These are phyloP conservation scores for Oopsacas minuta DNA, from an alignment of 37 sponge, comb jelly and placozoan genomes.

Conservation along the genomic window DNA sequence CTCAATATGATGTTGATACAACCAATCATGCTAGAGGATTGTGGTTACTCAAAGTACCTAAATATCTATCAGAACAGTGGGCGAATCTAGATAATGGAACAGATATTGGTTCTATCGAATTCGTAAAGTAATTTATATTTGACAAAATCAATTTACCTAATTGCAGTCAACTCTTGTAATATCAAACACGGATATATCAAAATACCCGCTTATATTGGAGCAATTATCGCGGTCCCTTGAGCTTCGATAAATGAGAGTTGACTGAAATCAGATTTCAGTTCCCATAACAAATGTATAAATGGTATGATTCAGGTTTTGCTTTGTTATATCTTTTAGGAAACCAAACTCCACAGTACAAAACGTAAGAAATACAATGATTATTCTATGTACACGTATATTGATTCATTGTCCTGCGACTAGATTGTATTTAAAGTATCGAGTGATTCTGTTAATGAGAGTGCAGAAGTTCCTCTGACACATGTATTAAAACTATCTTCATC, in stretches of 20 bases:
- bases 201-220: no score
- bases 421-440: neutral
- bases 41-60: neutral
- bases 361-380: neutral
- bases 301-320: no score
- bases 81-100: neutral
- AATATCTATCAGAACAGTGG: neutral
- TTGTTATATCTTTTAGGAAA: slow-evolving; percentile 8
- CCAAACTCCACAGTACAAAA: neutral
- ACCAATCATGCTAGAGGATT: neutral
- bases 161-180: no score
- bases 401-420: neutral
- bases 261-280: no score
- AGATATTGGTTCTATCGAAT: neutral
- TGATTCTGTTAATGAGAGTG: neutral
- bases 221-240: no score
- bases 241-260: no score
- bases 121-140: neutral
- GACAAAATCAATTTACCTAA: no score
- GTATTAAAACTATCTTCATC: neutral
- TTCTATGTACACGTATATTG: no score
- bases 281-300: no score
- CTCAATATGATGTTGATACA: neutral
- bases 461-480: neutral
- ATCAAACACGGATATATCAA: no score